phyloP scores from a whole-genome alignment of 2,888 invertebrate genomes.

The Sympetrum striolatum region DNA sequence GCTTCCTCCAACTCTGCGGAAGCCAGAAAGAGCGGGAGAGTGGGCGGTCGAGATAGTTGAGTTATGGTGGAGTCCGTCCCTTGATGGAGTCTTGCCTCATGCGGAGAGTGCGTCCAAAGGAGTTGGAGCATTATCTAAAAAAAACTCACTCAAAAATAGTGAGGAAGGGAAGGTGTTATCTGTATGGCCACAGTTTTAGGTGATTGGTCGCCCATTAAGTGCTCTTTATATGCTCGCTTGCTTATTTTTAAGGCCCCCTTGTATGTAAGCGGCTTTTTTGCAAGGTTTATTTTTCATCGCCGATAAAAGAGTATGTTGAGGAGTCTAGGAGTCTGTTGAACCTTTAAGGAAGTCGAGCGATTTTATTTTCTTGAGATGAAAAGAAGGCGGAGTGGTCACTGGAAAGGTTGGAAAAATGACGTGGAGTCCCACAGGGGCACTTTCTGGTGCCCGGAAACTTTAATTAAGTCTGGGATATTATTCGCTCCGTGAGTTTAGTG shows the following conservation, averaged over 20 bases:
- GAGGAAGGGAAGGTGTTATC: not conserved
- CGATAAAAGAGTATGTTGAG: too few species aligned
- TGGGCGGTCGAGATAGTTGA: conserved; percentile 9
- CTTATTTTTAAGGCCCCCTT: not conserved
- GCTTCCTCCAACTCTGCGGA: not conserved
- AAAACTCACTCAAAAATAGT: not conserved
- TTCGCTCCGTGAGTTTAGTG: too few species aligned
- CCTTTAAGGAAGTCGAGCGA: too few species aligned
- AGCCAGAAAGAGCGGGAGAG: not conserved
- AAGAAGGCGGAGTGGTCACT: too few species aligned
- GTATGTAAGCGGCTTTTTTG: too few species aligned
- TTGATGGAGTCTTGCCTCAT: conserved; percentile 10
- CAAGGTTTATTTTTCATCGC: too few species aligned
- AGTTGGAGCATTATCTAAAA: not conserved
- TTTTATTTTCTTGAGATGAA: too few species aligned
- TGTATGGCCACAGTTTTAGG: not conserved
- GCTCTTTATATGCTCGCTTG: not conserved
- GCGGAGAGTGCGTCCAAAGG: not conserved
- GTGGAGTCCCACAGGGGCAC: too few species aligned
- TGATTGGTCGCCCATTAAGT: not conserved
- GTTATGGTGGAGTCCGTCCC: not conserved
- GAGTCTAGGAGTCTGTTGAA: too few species aligned
- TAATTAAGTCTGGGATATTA: too few species aligned
- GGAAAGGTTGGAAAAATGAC: too few species aligned
- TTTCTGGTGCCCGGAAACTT: too few species aligned